Percentiles rank a stretch among this genome's conserved stretches.
Evolutionary conservation across 2,113 vertebrate species (phyloP).

Genomic region (Prochilodus magdalenae): DNA sequence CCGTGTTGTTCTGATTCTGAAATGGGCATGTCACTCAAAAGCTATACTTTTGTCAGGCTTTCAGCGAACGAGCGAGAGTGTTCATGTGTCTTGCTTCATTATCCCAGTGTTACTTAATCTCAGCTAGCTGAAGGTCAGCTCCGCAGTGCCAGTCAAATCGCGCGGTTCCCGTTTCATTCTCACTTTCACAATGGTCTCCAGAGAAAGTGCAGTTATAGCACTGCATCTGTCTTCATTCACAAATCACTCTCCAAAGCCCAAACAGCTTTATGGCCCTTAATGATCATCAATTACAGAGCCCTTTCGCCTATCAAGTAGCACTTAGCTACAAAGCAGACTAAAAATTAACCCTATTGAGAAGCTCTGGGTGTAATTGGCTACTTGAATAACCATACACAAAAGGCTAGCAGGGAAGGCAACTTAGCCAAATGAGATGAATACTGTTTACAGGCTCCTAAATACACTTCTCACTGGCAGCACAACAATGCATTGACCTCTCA

Average conservation of each 20-base stretch:
- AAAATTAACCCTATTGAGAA: constrained; percentile 84
- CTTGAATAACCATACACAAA: constrained; percentile 79
- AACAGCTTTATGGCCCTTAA: constrained; percentile 89
- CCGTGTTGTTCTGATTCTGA: background rate
- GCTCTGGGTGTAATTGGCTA: constrained; percentile 79
- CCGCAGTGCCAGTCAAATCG: constrained; percentile 44
- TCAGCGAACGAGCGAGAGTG: background rate
- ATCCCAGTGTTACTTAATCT: constrained; percentile 44
- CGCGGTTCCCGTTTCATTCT: constrained; percentile 53
- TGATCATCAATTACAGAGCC: constrained; percentile 84
- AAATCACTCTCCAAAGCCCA: constrained; percentile 77
- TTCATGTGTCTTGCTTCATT: constrained; percentile 34
- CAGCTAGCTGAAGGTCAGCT: constrained; percentile 45
- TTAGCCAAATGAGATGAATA: constrained; percentile 79
- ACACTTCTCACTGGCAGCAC: constrained; percentile 70
- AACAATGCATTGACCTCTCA: constrained; percentile 85
- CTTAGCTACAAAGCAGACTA: constrained; percentile 83
- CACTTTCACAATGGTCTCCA: constrained; percentile 53
- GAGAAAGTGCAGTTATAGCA: constrained; percentile 50
- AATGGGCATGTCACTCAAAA: background rate
- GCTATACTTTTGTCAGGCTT: background rate
- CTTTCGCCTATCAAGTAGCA: constrained; percentile 84
- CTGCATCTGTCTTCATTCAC: constrained; percentile 84
- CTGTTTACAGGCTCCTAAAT: constrained; percentile 79
- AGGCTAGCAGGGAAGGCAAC: constrained; percentile 71